Evolutionary conservation across 2,888 invertebrate species (phyloP).

Genomic region (Polyommatus iphigenia): DNA sequence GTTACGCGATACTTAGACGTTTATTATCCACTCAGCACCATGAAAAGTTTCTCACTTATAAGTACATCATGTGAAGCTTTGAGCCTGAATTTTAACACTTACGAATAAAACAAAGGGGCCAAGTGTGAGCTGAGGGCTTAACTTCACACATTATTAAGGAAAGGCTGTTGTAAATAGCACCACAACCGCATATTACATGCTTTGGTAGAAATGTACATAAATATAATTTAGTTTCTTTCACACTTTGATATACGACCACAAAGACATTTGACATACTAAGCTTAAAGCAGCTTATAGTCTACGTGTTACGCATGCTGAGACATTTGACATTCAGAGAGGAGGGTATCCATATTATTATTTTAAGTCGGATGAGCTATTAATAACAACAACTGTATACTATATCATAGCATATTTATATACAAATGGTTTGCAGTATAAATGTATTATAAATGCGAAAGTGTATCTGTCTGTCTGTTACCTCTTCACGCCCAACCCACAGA

Average conservation of each 20-base stretch:
- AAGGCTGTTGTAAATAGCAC: not conserved
- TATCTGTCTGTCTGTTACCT: too few relatives aligned
- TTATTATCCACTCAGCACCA: not conserved
- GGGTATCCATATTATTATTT: too few relatives aligned
- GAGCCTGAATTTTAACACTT: not conserved
- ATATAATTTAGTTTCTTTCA: not conserved
- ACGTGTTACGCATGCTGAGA: too few relatives aligned
- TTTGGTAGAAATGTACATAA: not conserved
- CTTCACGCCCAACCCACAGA: too few relatives aligned
- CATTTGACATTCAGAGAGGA: too few relatives aligned
- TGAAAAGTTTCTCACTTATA: constrained; percentile 2
- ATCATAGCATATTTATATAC: too few relatives aligned
- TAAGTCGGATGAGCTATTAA: too few relatives aligned
- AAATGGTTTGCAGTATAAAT: too few relatives aligned
- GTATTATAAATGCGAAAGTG: too few relatives aligned
- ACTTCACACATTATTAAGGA: constrained; percentile 24
- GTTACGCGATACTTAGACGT: not conserved
- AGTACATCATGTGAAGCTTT: not conserved
- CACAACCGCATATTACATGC: not conserved
- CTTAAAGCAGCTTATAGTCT: too few relatives aligned
- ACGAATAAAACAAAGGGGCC: not conserved
- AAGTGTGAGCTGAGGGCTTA: constrained; percentile 12
- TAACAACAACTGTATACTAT: too few relatives aligned
- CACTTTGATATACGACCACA: not conserved
- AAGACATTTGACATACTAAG: too few relatives aligned